Base-by-base conservation (phyloP, 2,797 vertebrate species). In the Phyllotis vaccarum region DNA sequence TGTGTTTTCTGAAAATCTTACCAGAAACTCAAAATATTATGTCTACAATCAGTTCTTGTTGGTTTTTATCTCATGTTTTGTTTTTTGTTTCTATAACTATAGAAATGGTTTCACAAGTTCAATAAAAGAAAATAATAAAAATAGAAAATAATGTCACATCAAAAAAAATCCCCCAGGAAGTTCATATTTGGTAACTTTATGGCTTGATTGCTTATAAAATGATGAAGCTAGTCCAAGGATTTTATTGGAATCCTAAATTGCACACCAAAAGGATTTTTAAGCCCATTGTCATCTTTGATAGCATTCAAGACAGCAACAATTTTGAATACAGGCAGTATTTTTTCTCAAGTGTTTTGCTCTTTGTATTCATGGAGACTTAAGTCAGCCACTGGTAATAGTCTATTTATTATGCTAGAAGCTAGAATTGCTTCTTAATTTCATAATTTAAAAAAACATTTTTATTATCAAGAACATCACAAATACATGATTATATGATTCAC, bases 81-180 rank as follows among this genome's bases (percentile, higher is more conserved):
- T 17, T 85, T 93, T 86, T 68, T 89, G 21, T 86, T 52, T 68
- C 82, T 52, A n/a, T 46, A 91, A 72, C 74, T 86, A 75, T 56
- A 34, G 46, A 96, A 94, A 83, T 91, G 64, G 52, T 85, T 62
- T 75, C 40, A 75, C 52, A 74, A 37, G 52, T 95, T 95, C n/a
- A 85, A 49, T 76, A 64, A 94, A 92, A 94, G 52, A 4, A 46
- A 87, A 58, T 83, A 76, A 86, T 79, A 93, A 93, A 89, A 96
- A 75, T 89, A 46, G 5, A 83, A 96, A 93, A 72, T 70, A 70
- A 86, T 79, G 54, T 54, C 79, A 2, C 56, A 82, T 93, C 66
- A 88, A 93, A 94, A 91, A 66, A 34, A 70, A 68, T 96, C n/a
- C 40, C 66, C 43, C 64, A 72, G 62, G 68, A 58, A 60, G 74